phyloP scores from a whole-genome alignment of 92 coral and sea anemone species.

The Paragorgia papillata region DNA sequence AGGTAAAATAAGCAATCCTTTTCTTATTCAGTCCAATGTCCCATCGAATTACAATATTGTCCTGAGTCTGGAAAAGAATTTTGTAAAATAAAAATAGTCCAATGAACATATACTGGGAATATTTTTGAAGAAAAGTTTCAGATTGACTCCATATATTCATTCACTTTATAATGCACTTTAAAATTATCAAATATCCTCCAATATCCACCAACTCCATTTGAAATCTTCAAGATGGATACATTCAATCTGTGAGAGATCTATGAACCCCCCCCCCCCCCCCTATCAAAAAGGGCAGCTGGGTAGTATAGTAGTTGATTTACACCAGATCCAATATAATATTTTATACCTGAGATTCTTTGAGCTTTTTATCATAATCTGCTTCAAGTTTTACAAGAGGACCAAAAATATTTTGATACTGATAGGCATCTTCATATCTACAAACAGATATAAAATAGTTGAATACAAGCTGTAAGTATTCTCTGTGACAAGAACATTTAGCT shows the following conservation, averaged over 20 bases:
- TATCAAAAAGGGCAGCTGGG: too few relatives aligned
- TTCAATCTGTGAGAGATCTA: too few relatives aligned
- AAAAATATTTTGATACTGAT: slow-evolving; percentile 98
- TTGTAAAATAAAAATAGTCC: not conserved
- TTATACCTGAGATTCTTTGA: slow-evolving; percentile 96
- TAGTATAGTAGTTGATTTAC: too few relatives aligned
- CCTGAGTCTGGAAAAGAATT: slow-evolving; percentile 73
- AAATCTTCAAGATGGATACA: too few relatives aligned
- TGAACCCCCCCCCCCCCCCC: too few relatives aligned
- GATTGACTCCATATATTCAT: too few relatives aligned
- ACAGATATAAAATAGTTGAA: not conserved
- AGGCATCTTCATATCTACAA: slow-evolving; percentile 96
- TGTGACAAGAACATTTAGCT: too few relatives aligned
- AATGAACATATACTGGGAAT: not conserved
- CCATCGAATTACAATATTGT: slow-evolving; percentile 97
- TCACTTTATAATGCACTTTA: too few relatives aligned
- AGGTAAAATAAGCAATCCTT: slow-evolving; percentile 90
- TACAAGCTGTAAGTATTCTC: slow-evolving; percentile 15
- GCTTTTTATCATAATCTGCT: slow-evolving; percentile 98
- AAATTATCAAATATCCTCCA: too few relatives aligned
- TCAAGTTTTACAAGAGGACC: slow-evolving; percentile 98
- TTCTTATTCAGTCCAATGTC: slow-evolving; percentile 98
- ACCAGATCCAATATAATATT: too few relatives aligned
- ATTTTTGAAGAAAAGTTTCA: too few relatives aligned
- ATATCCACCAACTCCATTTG: too few relatives aligned